Evolutionary conservation across 2,113 vertebrate species (phyloP).

Genomic region (cattle (Bos taurus)): ARS-UCD2.0 NC_037343.1:32875501-32876000

Average conservation of each 20-base stretch:
- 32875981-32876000: no score
- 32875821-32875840: not conserved
- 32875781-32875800: not conserved
- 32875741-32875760: not conserved
- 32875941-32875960: not conserved
- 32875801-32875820: not conserved
- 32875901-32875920: not conserved
- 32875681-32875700: no score
- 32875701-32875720: not conserved
- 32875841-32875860: not conserved
- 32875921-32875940: not conserved
- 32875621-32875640: not conserved
- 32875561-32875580: not conserved
- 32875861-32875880: not conserved
- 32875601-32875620: not conserved
- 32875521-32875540: not conserved
- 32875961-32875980: not conserved
- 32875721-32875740: not conserved
- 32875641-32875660: not conserved
- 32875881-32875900: not conserved
- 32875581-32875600: not conserved
- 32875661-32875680: not conserved
- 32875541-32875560: not conserved
- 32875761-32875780: not conserved
- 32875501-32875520: not conserved